These are phyloP conservation scores for Brachyhypopomus occidentalis DNA, from an alignment of 2,113 vertebrate genomes.

Conservation along the genomic window DNA sequence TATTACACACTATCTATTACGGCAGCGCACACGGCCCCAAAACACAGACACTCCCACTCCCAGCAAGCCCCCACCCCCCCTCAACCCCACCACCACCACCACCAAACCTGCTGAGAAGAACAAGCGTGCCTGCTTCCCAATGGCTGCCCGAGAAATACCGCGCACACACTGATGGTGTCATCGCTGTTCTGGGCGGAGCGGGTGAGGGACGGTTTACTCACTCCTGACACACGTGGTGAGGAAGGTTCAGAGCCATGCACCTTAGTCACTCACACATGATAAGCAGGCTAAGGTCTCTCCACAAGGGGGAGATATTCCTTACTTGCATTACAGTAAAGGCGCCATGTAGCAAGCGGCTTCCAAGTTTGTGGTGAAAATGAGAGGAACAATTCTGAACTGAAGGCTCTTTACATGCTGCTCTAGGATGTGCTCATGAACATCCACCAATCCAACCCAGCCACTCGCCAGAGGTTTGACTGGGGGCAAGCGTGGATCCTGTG, in stretches of 20 bases:
- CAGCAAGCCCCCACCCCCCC: not conserved
- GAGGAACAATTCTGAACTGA: not conserved
- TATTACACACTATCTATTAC: slow-evolving; percentile 52
- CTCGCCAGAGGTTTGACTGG: slow-evolving; percentile 14
- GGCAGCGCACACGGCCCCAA: slow-evolving; percentile 6
- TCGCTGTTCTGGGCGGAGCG: slow-evolving; percentile 5
- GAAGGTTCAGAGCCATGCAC: not conserved
- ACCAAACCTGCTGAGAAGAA: slow-evolving; percentile 25
- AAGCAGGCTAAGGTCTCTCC: too few relatives aligned
- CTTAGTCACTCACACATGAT: too few relatives aligned
- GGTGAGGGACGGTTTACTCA: not conserved
- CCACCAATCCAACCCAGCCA: too few relatives aligned
- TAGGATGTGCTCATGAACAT: too few relatives aligned
- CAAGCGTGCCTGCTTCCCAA: too few relatives aligned
- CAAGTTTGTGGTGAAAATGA: not conserved
- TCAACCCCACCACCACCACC: not conserved
- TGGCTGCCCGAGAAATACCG: too few relatives aligned
- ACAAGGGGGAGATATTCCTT: too few relatives aligned
- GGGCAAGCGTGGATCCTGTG: not conserved
- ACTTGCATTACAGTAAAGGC: too few relatives aligned
- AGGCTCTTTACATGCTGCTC: too few relatives aligned
- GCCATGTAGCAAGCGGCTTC: too few relatives aligned
- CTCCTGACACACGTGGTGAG: not conserved
- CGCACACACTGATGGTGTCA: too few relatives aligned
- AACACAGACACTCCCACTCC: slow-evolving; percentile 23